Evolutionary conservation across 1,140 invertebrate genomes (phyloP), one percentile per base, ranked within the genome.

Genomic region (Drosophila sproati): DNA sequence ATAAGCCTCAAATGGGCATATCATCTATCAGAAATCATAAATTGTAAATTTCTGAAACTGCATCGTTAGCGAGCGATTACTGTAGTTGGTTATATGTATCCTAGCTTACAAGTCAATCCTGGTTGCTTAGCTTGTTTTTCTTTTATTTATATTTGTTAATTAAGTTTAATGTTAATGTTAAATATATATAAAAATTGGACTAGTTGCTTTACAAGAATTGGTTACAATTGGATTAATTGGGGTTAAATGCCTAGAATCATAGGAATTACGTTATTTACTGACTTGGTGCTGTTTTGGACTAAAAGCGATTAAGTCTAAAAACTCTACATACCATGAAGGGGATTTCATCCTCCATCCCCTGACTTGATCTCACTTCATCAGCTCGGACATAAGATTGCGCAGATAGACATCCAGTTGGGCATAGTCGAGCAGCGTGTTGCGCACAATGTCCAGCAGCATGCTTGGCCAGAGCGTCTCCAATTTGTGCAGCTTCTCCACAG

Each of bases 321-420:
- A 77, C 47, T 48, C 47, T 48, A 47, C 37, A 39, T 8, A 39
- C 37, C 20, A 20, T 20, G 20, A 20, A 20, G 20, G 20, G 20
- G 1, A 20, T 20, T 20, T 0, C 1, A 20, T 20, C 20, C 20
- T 20, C 20, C 20, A 20, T 20, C 20, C 20, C 1, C 20, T 20
- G 20, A 20, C 54, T 4, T 3, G 4, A 47, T 5, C 7, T 83
- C 52, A 92, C 71, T 92, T 92, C 91, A 92, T 91, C 10, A 92
- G 56, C 72, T 92, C 91, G 12, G 79, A 62, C 91, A 92, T 92
- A 4, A 92, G 76, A 56, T 94, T 94, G 50, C 96, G 96, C 93
- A 97, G 95, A 82, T 97, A 97, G 32, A 94, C 91, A 79, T 97
- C 95, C 92, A 97, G 94, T 71, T 97, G 94, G 5, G 95, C 94